Conservation (phyloP, 2,797 vertebrate species). For the Sebastes kiyomatsui region DNA sequence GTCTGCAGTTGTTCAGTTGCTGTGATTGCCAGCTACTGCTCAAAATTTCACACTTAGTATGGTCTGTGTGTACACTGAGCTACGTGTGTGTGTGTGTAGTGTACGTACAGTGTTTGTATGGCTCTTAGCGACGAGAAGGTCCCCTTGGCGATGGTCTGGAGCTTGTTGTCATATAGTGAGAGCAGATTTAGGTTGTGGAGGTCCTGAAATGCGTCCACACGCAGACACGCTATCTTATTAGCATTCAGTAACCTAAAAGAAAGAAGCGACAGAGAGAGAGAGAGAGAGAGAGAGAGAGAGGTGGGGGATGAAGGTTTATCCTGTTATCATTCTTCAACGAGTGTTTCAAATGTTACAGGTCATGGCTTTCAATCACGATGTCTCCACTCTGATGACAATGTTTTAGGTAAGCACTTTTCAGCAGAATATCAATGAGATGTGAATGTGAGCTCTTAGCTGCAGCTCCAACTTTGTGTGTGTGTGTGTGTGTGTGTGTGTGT, state of each 20-base stretch:
- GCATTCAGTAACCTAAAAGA: constrained; percentile 93
- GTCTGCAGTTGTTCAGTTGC: background rate
- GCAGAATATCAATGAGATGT: constrained; percentile 60
- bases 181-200: constrained; percentile 97
- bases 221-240: constrained; percentile 97
- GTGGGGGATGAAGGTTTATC: constrained; percentile 18
- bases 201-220: constrained; percentile 98
- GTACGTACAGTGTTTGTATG: constrained; percentile 94
- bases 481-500: constrained; percentile 2
- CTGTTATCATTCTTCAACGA: constrained; percentile 38
- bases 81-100: background rate
- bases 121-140: constrained; percentile 94
- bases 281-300: background rate
- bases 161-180: constrained; percentile 97
- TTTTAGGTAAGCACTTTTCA: constrained; percentile 52
- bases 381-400: constrained; percentile 42
- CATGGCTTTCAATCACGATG: constrained; percentile 55
- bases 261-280: constrained; percentile 29
- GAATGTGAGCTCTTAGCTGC: constrained; percentile 11
- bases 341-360: constrained; percentile 53
- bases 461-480: background rate
- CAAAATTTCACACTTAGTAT: background rate
- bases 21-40: background rate
- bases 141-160: constrained; percentile 97
- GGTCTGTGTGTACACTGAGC: background rate